Evolutionary conservation across 2,888 invertebrate species (phyloP), one percentile per base, ranked within the genome.

Genomic region (Andrena flavipes): DNA sequence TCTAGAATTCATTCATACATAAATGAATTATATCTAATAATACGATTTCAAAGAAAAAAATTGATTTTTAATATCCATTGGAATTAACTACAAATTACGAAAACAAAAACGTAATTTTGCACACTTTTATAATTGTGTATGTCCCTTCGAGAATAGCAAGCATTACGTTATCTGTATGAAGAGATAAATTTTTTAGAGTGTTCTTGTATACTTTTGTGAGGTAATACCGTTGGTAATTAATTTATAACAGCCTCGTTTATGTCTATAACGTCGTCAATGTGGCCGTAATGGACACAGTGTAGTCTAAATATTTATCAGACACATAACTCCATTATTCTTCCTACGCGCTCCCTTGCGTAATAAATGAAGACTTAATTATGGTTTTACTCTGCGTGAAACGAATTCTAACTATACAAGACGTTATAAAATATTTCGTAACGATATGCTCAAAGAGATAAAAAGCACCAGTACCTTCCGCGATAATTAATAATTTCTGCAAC

Each of bases 221-320:
- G 48, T 63, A 42, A 65, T 68, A 73, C 85, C 85, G 87, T 90
- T 90, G 84, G 84, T 82, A 86, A 89, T 84, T 76, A 82, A 86
- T 70, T 82, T 80, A 56, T 72, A 75, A 81, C 73, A 68, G 81
- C 63, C 63, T 67, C 63, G 63, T 88, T 91, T 88, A 91, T 86
- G 87, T 51, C 89, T 88, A 86, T 78, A 75, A 76, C 72, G 90
- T 89, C 91, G 91, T 89, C 91, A 90, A 90, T 88, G 86, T 86
- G 90, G 89, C 89, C 85, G 86, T 91, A 88, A 88, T 76, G 71
- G 84, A 82, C 84, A 88, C 87, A 84, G 85, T 75, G 64, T 80
- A 90, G 90, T 80, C 90, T 91, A 92, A 92, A 92, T 90, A 90
- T 92, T 92, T 92, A 87, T 85, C 83, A 76, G 77, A 71, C 65